Evolutionary conservation across 2,888 invertebrate genomes (phyloP), one percentile per base, ranked within the genome.

Genomic region (Coleophora deauratella): DNA sequence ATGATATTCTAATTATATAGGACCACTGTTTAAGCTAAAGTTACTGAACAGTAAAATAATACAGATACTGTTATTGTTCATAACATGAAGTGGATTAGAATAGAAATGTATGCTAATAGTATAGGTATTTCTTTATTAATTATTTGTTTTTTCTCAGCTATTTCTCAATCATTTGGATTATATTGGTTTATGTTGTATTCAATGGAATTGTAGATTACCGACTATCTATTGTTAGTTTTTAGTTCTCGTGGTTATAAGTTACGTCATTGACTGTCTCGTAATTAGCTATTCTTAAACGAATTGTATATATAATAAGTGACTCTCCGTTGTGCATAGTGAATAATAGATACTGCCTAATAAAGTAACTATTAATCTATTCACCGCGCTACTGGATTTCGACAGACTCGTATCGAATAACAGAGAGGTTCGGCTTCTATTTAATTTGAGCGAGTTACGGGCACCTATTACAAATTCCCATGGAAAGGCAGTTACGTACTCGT

Each of bases 171-270:
- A n/a, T n/a, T n/a, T n/a, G n/a, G n/a, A n/a, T n/a, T n/a, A n/a
- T n/a, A n/a, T n/a, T n/a, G n/a, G n/a, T n/a, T n/a, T n/a, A n/a
- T n/a, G n/a, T n/a, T n/a, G n/a, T 21, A 21, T 6, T 4, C 6
- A 21, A 21, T 21, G 6, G 3, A 6, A 21, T 21, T 21, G 21
- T 4, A 21, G 6, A 21, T 3, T 21, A 21, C 21, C 21, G 21
- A 21, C 49, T 43, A 55, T 55, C 74, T 55, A 79, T 84, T 82
- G 84, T 84, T 72, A 63, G 70, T 62, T 74, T 77, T 73, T 44
- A 64, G 74, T 82, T 84, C 81, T 73, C 81, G 84, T 77, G 67
- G 62, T 62, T 69, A 74, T 79, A 79, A 82, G 80, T 77, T 68
- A 68, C 71, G 65, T 68, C 71, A 55, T 68, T 77, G 67, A n/a